Percentiles rank a stretch among this genome's conserved stretches.
These are phyloP conservation scores for Microchrysa polita DNA, from an alignment of 2,888 invertebrate species.

Conservation along the genomic window DNA sequence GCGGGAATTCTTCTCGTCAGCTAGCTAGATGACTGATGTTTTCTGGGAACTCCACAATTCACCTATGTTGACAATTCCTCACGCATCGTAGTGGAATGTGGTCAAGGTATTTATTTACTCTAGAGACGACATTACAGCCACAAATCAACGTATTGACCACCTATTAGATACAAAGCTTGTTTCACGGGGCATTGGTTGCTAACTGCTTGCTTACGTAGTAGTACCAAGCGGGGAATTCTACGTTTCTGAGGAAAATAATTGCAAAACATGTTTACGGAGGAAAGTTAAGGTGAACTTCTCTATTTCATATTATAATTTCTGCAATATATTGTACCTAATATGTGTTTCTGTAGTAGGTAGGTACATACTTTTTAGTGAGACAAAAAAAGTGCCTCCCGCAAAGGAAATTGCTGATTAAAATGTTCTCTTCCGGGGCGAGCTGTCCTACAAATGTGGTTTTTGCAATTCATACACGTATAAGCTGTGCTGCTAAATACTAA, in stretches of 20 bases:
- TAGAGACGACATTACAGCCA: neutral
- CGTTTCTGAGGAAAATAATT: neutral
- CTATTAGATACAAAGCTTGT: neutral
- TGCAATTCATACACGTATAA: too few relatives aligned
- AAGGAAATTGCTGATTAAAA: too few relatives aligned
- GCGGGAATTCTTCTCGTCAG: conserved; percentile 2
- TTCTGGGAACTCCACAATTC: conserved; percentile 10
- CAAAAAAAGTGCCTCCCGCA: too few relatives aligned
- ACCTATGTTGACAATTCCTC: neutral
- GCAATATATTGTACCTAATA: too few relatives aligned
- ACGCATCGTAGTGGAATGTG: conserved; percentile 6
- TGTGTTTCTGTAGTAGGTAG: too few relatives aligned
- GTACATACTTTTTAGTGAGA: too few relatives aligned
- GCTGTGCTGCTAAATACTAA: too few relatives aligned
- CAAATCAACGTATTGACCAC: neutral
- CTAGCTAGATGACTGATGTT: neutral
- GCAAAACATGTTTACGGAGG: too few relatives aligned
- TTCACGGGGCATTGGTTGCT: neutral
- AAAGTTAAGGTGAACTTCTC: too few relatives aligned
- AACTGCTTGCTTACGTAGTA: neutral
- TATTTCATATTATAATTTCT: too few relatives aligned
- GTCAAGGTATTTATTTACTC: conserved; percentile 15
- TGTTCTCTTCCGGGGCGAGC: too few relatives aligned
- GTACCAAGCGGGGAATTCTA: neutral
- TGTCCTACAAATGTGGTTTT: too few relatives aligned